Percentiles rank a stretch among this genome's conserved stretches.
Evolutionary conservation across 2,797 vertebrate genomes (phyloP).

Genomic region (Hylomyscus alleni): DNA sequence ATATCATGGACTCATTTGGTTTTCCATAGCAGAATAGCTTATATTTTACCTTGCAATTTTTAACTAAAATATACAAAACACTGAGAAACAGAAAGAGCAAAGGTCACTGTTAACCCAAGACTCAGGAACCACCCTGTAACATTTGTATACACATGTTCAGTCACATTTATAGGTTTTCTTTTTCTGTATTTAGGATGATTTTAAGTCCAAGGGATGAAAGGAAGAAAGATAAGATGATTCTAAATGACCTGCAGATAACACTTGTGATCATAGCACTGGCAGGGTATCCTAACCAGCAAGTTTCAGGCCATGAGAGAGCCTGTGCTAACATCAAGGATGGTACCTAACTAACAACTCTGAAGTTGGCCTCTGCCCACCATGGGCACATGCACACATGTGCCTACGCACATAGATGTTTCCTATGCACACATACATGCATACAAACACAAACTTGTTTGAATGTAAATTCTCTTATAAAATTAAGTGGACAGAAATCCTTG

Average conservation of each 20-base stretch:
- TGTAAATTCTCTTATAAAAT: neutral
- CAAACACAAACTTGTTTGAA: neutral
- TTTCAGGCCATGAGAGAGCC: neutral
- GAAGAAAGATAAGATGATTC: neutral
- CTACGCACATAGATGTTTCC: neutral
- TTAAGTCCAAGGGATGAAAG: conserved; percentile 35
- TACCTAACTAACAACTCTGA: neutral
- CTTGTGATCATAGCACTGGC: too few relatives aligned
- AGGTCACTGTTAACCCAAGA: neutral
- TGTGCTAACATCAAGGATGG: neutral
- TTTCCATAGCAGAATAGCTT: neutral
- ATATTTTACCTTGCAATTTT: neutral
- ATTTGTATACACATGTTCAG: neutral
- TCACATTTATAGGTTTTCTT: neutral
- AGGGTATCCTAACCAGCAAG: neutral
- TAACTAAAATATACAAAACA: conserved; percentile 29
- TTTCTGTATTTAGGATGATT: neutral
- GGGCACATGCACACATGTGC: neutral
- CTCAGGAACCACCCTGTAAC: neutral
- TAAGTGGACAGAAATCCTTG: neutral
- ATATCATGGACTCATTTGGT: neutral
- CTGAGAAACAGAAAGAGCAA: neutral
- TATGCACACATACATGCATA: neutral
- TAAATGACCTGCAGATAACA: neutral
- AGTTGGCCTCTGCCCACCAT: neutral